These are phyloP conservation scores for Eupeodes latifasciatus DNA, from an alignment of 2,888 invertebrate species.

Conservation along the genomic window DNA sequence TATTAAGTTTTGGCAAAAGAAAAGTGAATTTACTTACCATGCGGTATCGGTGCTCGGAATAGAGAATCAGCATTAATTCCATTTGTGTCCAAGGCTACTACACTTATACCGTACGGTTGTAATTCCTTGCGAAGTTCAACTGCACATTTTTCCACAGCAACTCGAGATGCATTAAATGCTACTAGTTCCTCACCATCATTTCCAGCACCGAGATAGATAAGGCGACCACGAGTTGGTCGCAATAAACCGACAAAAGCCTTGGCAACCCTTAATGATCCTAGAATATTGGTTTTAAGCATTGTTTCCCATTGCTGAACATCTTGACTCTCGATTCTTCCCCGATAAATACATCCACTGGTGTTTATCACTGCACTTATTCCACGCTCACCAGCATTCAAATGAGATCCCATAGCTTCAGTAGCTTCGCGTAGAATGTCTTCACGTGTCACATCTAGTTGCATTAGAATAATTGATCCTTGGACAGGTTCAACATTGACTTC, in stretches of 20 bases:
- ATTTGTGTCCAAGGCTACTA: conserved; percentile 90
- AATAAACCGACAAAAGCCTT: conserved; percentile 90
- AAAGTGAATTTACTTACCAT: conserved; percentile 81
- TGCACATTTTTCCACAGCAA: conserved; percentile 92
- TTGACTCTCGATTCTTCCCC: conserved; percentile 88
- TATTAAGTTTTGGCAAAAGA: not conserved
- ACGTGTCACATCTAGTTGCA: conserved; percentile 91
- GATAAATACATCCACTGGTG: conserved; percentile 91
- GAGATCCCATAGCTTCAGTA: conserved; percentile 90
- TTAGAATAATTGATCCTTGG: conserved; percentile 87
- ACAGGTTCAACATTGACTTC: conserved; percentile 84
- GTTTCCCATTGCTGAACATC: conserved; percentile 88
- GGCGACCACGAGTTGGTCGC: conserved; percentile 87
- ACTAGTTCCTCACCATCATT: conserved; percentile 85
- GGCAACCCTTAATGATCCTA: conserved; percentile 90
- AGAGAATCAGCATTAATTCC: conserved; percentile 88
- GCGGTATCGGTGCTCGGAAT: conserved; percentile 87
- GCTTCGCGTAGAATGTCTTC: conserved; percentile 92
- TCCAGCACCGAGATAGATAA: conserved; percentile 88
- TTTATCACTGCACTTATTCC: conserved; percentile 92
- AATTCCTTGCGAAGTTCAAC: conserved; percentile 89
- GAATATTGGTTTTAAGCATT: conserved; percentile 88
- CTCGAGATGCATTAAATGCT: conserved; percentile 87
- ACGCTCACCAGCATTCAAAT: conserved; percentile 92
- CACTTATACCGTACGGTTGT: conserved; percentile 89